Conservation (phyloP, 2,113 vertebrate genomes). For the Carettochelys insculpta region DNA sequence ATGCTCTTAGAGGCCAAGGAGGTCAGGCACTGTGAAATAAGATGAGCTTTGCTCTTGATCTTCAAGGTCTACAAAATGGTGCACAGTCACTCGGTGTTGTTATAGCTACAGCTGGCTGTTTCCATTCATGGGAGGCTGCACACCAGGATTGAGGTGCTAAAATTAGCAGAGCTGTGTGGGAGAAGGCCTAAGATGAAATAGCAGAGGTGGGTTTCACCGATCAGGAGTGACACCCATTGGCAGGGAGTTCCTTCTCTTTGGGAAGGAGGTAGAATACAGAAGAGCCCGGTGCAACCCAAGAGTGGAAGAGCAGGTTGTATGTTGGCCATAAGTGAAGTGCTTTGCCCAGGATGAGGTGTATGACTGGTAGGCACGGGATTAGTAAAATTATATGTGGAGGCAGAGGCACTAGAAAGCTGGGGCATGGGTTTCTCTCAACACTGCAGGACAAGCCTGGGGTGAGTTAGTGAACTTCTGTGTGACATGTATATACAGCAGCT, state of each 20-base stretch:
- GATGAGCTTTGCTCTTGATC: slow-evolving; percentile 24
- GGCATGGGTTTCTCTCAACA: background rate
- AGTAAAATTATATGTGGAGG: background rate
- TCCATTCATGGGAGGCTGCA: background rate
- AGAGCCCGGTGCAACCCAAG: background rate
- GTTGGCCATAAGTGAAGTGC: background rate
- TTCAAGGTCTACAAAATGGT: background rate
- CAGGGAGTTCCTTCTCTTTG: background rate
- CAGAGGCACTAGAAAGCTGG: fast-evolving
- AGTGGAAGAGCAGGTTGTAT: too few relatives aligned
- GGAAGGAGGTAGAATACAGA: background rate
- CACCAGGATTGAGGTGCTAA: slow-evolving; percentile 23
- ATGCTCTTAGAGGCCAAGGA: fast-evolving
- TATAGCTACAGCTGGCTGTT: slow-evolving; percentile 28
- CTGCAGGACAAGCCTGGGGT: fast-evolving
- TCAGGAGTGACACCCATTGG: background rate
- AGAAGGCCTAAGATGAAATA: background rate
- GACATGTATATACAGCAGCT: background rate
- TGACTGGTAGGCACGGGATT: slow-evolving; percentile 23
- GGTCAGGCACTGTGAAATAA: fast-evolving
- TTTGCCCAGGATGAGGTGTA: background rate
- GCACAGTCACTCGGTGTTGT: too few relatives aligned
- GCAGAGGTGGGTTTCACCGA: slow-evolving; percentile 7
- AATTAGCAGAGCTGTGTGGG: background rate
- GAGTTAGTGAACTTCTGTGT: background rate